Evolutionary conservation across 2,888 invertebrate genomes (phyloP).

Genomic region (Drosophila fulvimacula): DNA sequence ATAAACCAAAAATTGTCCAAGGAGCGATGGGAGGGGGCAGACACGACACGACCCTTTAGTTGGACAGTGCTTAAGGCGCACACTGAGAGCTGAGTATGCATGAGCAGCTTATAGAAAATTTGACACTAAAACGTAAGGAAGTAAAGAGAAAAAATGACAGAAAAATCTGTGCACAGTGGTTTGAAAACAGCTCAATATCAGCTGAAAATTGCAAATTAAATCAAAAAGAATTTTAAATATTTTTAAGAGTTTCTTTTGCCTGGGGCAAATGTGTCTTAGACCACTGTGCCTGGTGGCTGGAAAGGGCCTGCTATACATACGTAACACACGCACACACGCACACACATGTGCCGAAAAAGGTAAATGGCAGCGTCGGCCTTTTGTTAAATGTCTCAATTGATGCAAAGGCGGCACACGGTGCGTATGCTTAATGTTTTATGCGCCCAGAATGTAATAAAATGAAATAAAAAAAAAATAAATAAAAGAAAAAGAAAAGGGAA

Average conservation of each 20-base stretch:
- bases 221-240: neutral
- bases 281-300: constrained; percentile 33
- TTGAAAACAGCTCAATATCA: neutral
- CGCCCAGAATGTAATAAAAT: constrained; percentile 27
- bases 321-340: constrained; percentile 40
- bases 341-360: constrained; percentile 48
- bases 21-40: neutral
- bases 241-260: neutral
- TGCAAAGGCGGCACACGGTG: constrained; percentile 41
- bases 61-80: constrained; percentile 46
- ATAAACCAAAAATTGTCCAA: constrained; percentile 51
- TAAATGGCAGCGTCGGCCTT: constrained; percentile 63
- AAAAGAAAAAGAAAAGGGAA: constrained; percentile 1
- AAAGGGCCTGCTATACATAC: constrained; percentile 59
- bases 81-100: constrained; percentile 47
- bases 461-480: neutral
- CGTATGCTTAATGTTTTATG: constrained; percentile 63
- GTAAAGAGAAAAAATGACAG: neutral
- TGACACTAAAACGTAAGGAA: constrained; percentile 48
- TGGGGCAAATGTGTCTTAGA: neutral
- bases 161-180: constrained; percentile 52
- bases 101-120: constrained; percentile 55
- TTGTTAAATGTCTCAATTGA: constrained; percentile 79
- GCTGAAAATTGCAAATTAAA: neutral
- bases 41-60: constrained; percentile 38